Evolutionary conservation across 2,113 vertebrate species (phyloP), one percentile per base, ranked within the genome.

Genomic region (Brachyhypopomus occidentalis): DNA sequence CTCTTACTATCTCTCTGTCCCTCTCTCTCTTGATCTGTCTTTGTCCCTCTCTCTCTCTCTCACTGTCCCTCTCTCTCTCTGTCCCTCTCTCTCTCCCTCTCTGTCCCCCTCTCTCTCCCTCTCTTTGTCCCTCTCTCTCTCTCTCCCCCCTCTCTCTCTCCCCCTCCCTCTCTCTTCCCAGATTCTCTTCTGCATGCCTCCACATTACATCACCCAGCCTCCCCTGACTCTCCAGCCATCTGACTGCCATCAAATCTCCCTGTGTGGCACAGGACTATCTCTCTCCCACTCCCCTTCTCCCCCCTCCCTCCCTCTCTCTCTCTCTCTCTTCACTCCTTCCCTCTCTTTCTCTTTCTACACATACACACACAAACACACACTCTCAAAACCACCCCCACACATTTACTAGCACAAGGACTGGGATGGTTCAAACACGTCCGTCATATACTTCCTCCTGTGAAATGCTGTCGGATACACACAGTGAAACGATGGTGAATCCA

Each of bases 201-300:
- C 6, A 19, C 70, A 73, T 78, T 73, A 78, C 63, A 73, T 78
- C 75, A 78, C 34, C 60, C 64, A 69, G 70, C 60, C 66, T 23
- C 22, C 58, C 34, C 22, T 63, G 16, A 14, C 23, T 70, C 66
- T 19, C 45, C 34, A 48, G 30, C 9, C 17, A 69, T 83, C n/a
- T 79, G 63, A 79, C 27, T 52, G 20, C 72, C 36, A 70, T 59
- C 58, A 62, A 67, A 9, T 30, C 12, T 70, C 17, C 55, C 71
- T 70, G 16, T 79, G 63, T 71, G 45, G 75, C 69, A 58, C 11
- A 30, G 38, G 45, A 2, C 45, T 11, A 1, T 58, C 80, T 52
- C 19, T 14, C 12, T 55, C 52, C 17, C 52, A 14, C 52, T 55
- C 52, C 17, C 38, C 79, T 45, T 14, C 17, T 16, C 45, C 63